These are phyloP conservation scores for Noctuana brunneofusca DNA, from an alignment of 2,888 invertebrate species.

Conservation along the genomic window DNA sequence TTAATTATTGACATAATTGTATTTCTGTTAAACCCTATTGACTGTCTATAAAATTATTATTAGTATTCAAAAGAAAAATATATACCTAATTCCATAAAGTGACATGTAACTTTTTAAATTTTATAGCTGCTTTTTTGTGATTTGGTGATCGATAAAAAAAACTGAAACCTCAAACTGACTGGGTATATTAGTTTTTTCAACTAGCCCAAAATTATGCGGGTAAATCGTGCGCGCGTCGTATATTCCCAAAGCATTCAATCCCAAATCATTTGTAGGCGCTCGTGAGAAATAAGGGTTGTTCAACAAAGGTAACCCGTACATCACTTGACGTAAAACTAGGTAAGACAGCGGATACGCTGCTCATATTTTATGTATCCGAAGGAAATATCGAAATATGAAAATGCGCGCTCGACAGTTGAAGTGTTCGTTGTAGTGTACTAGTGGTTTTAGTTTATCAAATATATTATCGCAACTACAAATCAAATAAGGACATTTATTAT, in stretches of 20 bases:
- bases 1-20: no score
- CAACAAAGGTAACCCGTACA: constrained; percentile 24
- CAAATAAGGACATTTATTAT: no score
- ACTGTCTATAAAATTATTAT: no score
- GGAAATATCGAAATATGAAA: constrained; percentile 11
- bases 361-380: constrained; percentile 6
- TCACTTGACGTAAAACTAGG: constrained; percentile 16
- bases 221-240: constrained; percentile 18
- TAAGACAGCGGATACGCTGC: not conserved
- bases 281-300: constrained; percentile 23
- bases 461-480: no score
- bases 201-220: constrained; percentile 21
- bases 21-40: no score
- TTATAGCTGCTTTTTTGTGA: no score
- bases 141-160: no score
- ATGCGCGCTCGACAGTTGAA: not conserved
- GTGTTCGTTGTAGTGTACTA: not conserved
- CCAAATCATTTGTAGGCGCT: constrained; percentile 24
- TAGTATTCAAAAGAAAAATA: no score
- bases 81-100: no score
- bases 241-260: constrained; percentile 26
- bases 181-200: not conserved
- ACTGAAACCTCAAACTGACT: not conserved
- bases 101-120: no score
- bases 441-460: not conserved